Conservation (phyloP, 2,113 vertebrate species). For the Neolamprologus toae region DNA sequence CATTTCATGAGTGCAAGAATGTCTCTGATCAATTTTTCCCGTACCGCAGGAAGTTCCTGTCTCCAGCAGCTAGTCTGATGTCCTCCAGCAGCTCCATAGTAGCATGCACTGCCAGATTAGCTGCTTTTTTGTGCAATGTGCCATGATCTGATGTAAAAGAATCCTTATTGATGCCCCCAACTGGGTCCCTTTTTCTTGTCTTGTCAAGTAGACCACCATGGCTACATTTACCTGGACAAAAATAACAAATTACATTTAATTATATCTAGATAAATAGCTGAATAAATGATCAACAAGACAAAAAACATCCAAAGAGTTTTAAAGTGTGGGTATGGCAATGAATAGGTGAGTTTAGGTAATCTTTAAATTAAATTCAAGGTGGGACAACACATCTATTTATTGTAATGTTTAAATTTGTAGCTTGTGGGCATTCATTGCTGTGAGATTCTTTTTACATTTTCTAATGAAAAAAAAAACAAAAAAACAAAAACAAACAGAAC, state of each 20-base stretch:
- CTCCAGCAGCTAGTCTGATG: constrained; percentile 42
- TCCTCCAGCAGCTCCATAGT: constrained; percentile 61
- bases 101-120: constrained; percentile 43
- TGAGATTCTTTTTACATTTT: rapidly evolving
- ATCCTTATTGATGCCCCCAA: constrained; percentile 64
- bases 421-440: background rate
- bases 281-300: background rate
- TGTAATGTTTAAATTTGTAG: background rate
- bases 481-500: background rate
- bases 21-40: background rate
- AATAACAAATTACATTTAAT: background rate
- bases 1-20: constrained; percentile 47
- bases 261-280: rapidly evolving
- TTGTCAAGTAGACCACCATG: constrained; percentile 34
- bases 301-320: background rate
- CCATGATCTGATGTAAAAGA: background rate
- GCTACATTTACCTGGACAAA: constrained; percentile 57
- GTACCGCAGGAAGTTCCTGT: constrained; percentile 51
- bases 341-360: background rate
- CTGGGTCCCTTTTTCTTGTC: constrained; percentile 33
- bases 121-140: constrained; percentile 40
- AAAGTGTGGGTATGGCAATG: rapidly evolving
- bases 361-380: background rate
- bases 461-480: background rate
- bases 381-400: rapidly evolving